Evolutionary conservation across 2,888 invertebrate genomes (phyloP).

Genomic region (Ophion ventricosus): DNA sequence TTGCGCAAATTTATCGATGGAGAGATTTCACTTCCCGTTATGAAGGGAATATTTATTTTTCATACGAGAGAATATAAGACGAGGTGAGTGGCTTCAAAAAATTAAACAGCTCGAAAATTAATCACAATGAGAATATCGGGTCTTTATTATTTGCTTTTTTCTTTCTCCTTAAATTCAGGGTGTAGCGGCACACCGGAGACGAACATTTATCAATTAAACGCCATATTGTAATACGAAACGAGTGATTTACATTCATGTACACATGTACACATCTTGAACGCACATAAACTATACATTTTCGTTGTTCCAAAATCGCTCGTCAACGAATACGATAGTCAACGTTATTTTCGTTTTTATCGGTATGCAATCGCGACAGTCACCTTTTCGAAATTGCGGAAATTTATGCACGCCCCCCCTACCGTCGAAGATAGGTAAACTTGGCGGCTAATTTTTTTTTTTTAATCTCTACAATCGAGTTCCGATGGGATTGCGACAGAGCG

Average conservation of each 20-base stretch:
- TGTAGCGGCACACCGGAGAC: not conserved
- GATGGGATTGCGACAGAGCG: conserved; percentile 46
- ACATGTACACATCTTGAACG: too few relatives aligned
- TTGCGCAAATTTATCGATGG: conserved; percentile 62
- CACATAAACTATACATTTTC: not conserved
- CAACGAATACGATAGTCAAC: conserved; percentile 26
- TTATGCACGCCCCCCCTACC: conserved; percentile 12
- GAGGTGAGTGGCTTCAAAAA: conserved; percentile 43
- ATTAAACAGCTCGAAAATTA: conserved; percentile 14
- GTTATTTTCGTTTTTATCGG: conserved; percentile 2
- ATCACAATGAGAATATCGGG: not conserved
- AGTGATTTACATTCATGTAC: conserved; percentile 34
- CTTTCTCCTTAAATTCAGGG: conserved; percentile 14
- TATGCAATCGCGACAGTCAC: not conserved
- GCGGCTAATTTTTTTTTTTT: not conserved
- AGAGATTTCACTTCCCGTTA: conserved; percentile 51
- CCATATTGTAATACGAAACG: not conserved
- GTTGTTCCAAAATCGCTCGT: conserved; percentile 45
- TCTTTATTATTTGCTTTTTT: conserved; percentile 4
- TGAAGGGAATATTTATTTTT: conserved; percentile 7
- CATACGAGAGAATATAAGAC: conserved; percentile 46
- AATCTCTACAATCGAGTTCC: conserved; percentile 31
- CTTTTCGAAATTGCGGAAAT: conserved; percentile 13
- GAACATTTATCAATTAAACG: not conserved
- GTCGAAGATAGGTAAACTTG: not conserved